These are phyloP conservation scores for Argyrosomus japonicus DNA, from an alignment of 2,113 vertebrate species.

Conservation along the genomic window DNA sequence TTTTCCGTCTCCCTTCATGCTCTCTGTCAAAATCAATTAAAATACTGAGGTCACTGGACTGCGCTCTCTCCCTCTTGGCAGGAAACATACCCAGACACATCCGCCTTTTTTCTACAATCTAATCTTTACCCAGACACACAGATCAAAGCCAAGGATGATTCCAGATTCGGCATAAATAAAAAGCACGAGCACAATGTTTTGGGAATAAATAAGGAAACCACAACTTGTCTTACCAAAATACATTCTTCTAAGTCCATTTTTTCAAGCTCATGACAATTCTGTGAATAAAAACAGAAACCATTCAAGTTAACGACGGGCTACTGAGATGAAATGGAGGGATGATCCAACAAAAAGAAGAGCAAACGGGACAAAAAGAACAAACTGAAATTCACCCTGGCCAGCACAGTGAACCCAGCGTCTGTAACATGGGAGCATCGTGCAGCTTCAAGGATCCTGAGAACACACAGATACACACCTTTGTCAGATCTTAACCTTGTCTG, in stretches of 20 bases:
- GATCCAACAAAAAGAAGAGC: background rate
- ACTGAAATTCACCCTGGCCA: conserved; percentile 88
- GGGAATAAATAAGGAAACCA: background rate
- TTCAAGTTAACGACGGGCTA: background rate
- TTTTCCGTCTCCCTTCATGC: background rate
- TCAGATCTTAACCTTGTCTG: background rate
- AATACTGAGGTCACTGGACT: conserved; percentile 1
- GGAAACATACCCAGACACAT: conserved; percentile 9
- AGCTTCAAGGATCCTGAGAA: conserved; percentile 91
- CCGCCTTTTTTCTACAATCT: conserved; percentile 1
- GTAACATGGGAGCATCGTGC: conserved; percentile 94
- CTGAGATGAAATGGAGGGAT: background rate
- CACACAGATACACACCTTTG: conserved; percentile 19
- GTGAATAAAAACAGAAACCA: conserved; percentile 44
- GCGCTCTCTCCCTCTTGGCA: background rate
- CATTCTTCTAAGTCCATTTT: conserved; percentile 98
- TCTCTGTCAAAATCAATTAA: conserved; percentile 31
- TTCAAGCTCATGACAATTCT: conserved; percentile 94
- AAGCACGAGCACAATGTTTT: background rate
- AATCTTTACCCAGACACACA: conserved; percentile 4
- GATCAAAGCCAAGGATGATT: background rate
- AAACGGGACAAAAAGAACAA: conserved; percentile 15
- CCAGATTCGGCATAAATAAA: conserved; percentile 4
- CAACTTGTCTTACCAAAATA: conserved; percentile 88
- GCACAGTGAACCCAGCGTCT: conserved; percentile 91